Base-by-base conservation (phyloP, 2,888 invertebrate genomes). In the Lasioglossum lativentre region DNA sequence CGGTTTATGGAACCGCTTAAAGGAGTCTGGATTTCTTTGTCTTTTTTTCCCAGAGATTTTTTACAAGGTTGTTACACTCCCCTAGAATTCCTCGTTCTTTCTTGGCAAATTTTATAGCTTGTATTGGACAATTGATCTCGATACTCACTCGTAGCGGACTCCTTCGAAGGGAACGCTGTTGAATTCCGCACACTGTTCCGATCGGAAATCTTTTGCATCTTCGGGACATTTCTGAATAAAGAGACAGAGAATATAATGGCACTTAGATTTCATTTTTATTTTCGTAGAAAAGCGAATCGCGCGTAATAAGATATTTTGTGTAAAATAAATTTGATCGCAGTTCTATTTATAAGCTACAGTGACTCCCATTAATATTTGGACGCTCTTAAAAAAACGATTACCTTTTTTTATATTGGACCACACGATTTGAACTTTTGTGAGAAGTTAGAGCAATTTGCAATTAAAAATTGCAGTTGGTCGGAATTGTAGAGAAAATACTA, bases 151-250 rank as follows among this genome's bases (percentile, higher is more conserved):
- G 95, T 99, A 98, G 91, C 96, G 96, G 76, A 97, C 96, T 70
- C 98, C 98, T 92, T 98, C 98, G 94, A 99, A 98, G 4, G 97
- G 97, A 71, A 97, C 96, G 78, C 96, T 96, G 95, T 99, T 97
- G 95, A 97, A 99, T 90, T 97, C 96, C 1, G 98, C 96, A 95
- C 99, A 99, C 95, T 99, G 99, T 90, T 98, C 97, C 0, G 97
- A 96, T 80, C 99, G 96, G 95, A 98, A 99, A 95, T 99, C 99
- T 6, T 95, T 95, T 63, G 97, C 95, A 30, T 96, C 97, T 63
- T 97, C 97, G 0, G 98, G 97, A 94, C 99, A 99, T 95, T 98
- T 98, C 97, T 98, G 91, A 34, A 95, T 93, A 80, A 59, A 42
- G 16, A 82, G 45, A 23, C 34, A 34, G 8, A 66, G 19, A 59